A percentile compares a stretch with the other conserved stretches of the same genome.
Conservation (phyloP, 2,113 vertebrate species). For the Marmota flaviventris region DNA sequence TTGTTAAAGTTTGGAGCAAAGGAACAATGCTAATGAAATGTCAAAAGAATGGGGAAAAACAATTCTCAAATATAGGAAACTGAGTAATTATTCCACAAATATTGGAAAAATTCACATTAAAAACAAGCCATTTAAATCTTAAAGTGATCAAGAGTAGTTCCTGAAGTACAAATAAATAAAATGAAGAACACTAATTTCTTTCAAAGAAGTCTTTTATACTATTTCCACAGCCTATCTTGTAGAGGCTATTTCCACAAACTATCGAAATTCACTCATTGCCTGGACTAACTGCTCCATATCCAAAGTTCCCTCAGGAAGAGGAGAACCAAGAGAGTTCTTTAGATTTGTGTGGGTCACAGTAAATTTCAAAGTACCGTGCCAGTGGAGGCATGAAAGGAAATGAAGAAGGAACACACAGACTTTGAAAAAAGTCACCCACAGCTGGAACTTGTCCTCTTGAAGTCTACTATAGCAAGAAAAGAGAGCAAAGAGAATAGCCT, state of each 20-base stretch:
- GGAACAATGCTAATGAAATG: conserved; percentile 49
- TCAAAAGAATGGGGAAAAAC: conserved; percentile 22
- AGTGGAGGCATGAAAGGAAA: not conserved
- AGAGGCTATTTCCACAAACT: not conserved
- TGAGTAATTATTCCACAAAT: conserved; percentile 3
- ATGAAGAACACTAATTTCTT: not conserved
- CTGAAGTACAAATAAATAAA: not conserved
- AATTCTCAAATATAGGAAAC: not conserved
- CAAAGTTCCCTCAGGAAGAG: not conserved
- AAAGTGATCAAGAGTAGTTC: not conserved
- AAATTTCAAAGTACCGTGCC: not conserved
- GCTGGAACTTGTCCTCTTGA: not conserved
- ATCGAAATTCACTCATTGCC: not conserved
- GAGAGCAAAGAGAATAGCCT: not conserved
- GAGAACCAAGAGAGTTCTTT: not conserved
- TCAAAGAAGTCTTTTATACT: not conserved
- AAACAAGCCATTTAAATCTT: not conserved
- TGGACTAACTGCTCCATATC: not conserved
- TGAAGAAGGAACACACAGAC: not conserved
- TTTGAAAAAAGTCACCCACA: not conserved
- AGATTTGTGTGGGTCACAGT: not conserved
- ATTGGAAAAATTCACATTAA: not conserved
- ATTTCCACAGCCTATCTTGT: not conserved
- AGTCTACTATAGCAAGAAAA: not conserved
- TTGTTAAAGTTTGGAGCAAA: conserved; percentile 2